These are phyloP conservation scores for Dasysyrphus albostriatus DNA, from an alignment of 2,888 invertebrate genomes.

Conservation along the genomic window DNA sequence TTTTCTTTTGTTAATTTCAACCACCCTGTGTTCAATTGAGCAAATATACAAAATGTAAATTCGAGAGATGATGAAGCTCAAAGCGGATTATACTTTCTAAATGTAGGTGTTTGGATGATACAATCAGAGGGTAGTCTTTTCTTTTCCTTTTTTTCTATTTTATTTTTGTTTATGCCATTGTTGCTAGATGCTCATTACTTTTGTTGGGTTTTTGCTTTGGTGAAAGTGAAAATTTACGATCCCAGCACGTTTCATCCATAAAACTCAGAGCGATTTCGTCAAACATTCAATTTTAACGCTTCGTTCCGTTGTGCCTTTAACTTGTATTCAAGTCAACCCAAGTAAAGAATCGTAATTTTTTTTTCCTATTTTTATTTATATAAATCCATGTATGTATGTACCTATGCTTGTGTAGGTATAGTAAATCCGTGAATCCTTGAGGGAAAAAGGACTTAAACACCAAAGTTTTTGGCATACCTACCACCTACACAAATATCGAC, in stretches of 20 bases:
- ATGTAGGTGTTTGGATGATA: slow-evolving; percentile 68
- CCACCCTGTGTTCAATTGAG: slow-evolving; percentile 35
- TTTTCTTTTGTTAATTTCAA: not conserved
- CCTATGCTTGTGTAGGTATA: not conserved
- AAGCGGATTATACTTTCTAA: slow-evolving; percentile 48
- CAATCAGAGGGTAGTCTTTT: slow-evolving; percentile 52
- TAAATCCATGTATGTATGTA: no score
- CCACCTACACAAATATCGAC: not conserved
- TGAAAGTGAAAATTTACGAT: slow-evolving; percentile 72
- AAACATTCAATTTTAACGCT: slow-evolving; percentile 75
- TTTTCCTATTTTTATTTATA: slow-evolving; percentile 26
- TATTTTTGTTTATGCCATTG: slow-evolving; percentile 19
- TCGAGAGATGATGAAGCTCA: slow-evolving; percentile 57
- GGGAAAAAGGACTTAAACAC: slow-evolving; percentile 33
- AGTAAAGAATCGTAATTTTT: slow-evolving; percentile 57
- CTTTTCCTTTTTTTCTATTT: slow-evolving; percentile 2
- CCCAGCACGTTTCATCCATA: slow-evolving; percentile 71
- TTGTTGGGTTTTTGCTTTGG: slow-evolving; percentile 26
- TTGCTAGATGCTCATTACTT: slow-evolving; percentile 1
- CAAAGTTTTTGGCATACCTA: slow-evolving; percentile 23
- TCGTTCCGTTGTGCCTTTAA: slow-evolving; percentile 38
- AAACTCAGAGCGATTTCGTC: slow-evolving; percentile 73
- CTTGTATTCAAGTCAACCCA: slow-evolving; percentile 48
- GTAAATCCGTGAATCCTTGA: slow-evolving; percentile 8
- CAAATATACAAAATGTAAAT: slow-evolving; percentile 59